phyloP scores from a whole-genome alignment of 2,888 invertebrate species.

The Ephialtes manifestator region DNA sequence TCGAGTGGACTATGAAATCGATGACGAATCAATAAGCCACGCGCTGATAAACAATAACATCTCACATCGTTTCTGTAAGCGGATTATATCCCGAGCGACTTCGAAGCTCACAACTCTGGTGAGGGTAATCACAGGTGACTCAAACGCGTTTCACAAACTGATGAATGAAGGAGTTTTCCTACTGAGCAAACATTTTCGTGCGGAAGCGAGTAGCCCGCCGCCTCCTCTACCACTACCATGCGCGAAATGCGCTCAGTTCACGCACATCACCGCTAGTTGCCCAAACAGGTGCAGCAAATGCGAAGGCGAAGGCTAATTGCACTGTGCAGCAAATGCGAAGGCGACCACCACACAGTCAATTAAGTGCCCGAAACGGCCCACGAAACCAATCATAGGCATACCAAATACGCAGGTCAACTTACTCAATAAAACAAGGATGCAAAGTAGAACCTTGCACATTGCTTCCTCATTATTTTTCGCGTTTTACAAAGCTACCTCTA shows the following conservation, averaged over 20 bases:
- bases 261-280: constrained; percentile 18
- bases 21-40: constrained; percentile 16
- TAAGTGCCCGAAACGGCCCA: constrained; percentile 19
- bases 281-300: too few species aligned
- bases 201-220: background rate
- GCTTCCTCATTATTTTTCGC: too few species aligned
- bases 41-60: constrained; percentile 24
- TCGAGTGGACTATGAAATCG: constrained; percentile 31
- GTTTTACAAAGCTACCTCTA: too few species aligned
- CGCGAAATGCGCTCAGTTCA: constrained; percentile 15
- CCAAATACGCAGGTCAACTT: constrained; percentile 7
- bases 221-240: constrained; percentile 29
- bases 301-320: too few species aligned
- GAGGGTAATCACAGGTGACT: constrained; percentile 2
- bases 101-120: constrained; percentile 24
- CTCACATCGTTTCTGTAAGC: constrained; percentile 20
- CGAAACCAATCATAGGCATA: constrained; percentile 4
- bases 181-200: constrained; percentile 14
- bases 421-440: constrained; percentile 26
- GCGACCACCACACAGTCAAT: constrained; percentile 13
- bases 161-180: constrained; percentile 23
- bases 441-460: too few species aligned
- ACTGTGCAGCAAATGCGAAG: constrained; percentile 38
- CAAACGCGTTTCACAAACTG: constrained; percentile 1
- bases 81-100: constrained; percentile 14